Evolutionary conservation across 2,888 invertebrate genomes (phyloP).

Genomic region (Pseudococcus viburni): DNA sequence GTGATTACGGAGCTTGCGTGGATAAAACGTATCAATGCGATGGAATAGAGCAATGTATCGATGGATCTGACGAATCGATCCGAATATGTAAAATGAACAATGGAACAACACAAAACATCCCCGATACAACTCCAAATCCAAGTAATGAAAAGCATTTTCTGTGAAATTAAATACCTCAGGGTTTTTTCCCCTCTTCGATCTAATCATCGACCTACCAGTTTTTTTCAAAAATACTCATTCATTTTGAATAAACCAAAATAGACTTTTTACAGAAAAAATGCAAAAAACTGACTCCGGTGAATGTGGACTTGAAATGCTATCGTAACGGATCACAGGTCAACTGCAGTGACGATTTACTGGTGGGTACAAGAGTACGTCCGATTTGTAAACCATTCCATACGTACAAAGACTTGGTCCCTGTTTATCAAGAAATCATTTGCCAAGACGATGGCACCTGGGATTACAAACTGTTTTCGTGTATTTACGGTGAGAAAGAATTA

Average conservation of each 20-base stretch:
- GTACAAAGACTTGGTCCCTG: neutral
- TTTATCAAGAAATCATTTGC: conserved; percentile 36
- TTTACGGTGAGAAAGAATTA: neutral
- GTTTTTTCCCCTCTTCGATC: neutral
- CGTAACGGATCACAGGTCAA: neutral
- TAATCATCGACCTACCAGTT: neutral
- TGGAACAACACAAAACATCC: neutral
- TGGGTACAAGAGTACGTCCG: neutral
- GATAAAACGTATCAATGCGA: conserved; percentile 56
- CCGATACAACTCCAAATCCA: neutral
- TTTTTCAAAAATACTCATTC: neutral
- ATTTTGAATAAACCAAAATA: neutral
- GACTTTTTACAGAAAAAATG: neutral
- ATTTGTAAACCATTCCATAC: conserved; percentile 8
- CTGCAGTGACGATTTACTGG: neutral
- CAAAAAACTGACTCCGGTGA: neutral
- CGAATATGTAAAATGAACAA: neutral
- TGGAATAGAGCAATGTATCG: conserved; percentile 1
- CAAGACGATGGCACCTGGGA: conserved; percentile 48
- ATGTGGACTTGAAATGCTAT: conserved; percentile 20
- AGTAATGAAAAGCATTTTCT: neutral
- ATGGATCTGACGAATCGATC: neutral
- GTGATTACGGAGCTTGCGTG: conserved; percentile 69
- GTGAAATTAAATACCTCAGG: too few relatives aligned
- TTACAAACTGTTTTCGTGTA: conserved; percentile 36